These are phyloP conservation scores for Dastarcus helophoroides DNA, from an alignment of 2,888 invertebrate genomes.

Conservation along the genomic window DNA sequence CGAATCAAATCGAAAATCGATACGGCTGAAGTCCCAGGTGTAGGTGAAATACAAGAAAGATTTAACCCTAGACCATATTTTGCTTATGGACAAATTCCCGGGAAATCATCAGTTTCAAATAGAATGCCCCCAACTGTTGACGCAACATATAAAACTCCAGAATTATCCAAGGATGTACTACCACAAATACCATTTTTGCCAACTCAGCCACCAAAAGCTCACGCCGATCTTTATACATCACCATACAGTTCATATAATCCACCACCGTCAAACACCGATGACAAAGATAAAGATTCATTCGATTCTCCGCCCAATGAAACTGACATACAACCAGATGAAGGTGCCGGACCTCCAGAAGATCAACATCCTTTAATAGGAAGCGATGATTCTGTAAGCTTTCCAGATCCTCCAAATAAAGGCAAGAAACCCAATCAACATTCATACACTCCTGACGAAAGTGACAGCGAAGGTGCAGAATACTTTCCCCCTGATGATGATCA, in stretches of 20 bases:
- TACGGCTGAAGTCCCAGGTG: slow-evolving; percentile 24
- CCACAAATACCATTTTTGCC: slow-evolving; percentile 10
- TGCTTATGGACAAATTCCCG: slow-evolving; percentile 21
- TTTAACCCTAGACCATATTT: slow-evolving; percentile 34
- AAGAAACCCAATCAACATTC: slow-evolving; percentile 16
- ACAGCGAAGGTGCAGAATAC: slow-evolving; percentile 20
- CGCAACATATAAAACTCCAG: slow-evolving; percentile 5
- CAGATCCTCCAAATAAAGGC: slow-evolving; percentile 11
- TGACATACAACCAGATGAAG: neutral
- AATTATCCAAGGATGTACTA: slow-evolving; percentile 1
- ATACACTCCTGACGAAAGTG: slow-evolving; percentile 21
- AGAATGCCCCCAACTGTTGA: slow-evolving; percentile 7
- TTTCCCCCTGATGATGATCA: slow-evolving; percentile 16
- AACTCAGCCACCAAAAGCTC: slow-evolving; percentile 13
- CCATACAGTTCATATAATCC: slow-evolving; percentile 30
- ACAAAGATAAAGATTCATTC: slow-evolving; percentile 6
- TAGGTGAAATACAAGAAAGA: slow-evolving; percentile 34
- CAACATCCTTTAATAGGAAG: too few species aligned
- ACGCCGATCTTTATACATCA: slow-evolving; percentile 24
- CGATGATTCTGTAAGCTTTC: slow-evolving; percentile 10
- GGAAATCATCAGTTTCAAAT: slow-evolving; percentile 5
- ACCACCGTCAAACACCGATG: slow-evolving; percentile 11
- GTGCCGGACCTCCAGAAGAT: neutral
- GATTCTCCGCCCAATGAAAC: slow-evolving; percentile 7
- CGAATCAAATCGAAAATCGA: slow-evolving; percentile 18